Base-by-base conservation (phyloP, 1,140 invertebrate genomes). In the Leptinotarsa lineolata region DNA sequence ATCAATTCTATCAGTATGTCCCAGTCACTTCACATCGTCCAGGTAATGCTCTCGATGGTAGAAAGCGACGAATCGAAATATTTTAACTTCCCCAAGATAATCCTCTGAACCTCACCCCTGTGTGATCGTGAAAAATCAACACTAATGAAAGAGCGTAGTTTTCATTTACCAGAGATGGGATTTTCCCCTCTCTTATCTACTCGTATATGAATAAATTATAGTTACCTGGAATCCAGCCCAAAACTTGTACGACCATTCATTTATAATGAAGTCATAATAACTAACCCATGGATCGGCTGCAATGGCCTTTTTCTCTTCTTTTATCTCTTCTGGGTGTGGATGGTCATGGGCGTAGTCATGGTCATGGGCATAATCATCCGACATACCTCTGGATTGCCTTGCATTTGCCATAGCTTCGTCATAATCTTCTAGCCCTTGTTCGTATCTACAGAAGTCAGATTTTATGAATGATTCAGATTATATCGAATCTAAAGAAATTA, bases 181-280 rank as follows among this genome's bases (percentile, higher is more conserved):
- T 11, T 39, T 39, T 39, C 8, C 30, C 8, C 30, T n/a, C n/a
- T n/a, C 30, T 11, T 2, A 39, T 39, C 30, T 8, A 39, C 8
- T 39, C 30, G 30, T 39, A 39, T 39, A 39, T 11, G 30, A 39
- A 39, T 39, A 39, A 11, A 39, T 39, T 11, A 39, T 39, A 39
- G 48, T 54, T 85, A 93, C 92, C 87, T 94, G 92, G 85, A 94
- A 94, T 12, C 88, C 91, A 15, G 92, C 92, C 93, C 93, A 95
- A 80, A 95, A 94, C 82, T 94, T 95, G 83, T 93, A 95, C 18
- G 92, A 94, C 0, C 92, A 92, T 81, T 94, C 93, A 74, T 93
- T 94, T 76, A 95, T 93, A 59, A 94, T 87, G 81, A 94, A 94
- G 83, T 94, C 92, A 80, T 94, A 94, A 82, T 94, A 94, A 16